Evolutionary conservation across 1,140 invertebrate genomes (phyloP).

Genomic region (Drosophila punjabiensis): DNA sequence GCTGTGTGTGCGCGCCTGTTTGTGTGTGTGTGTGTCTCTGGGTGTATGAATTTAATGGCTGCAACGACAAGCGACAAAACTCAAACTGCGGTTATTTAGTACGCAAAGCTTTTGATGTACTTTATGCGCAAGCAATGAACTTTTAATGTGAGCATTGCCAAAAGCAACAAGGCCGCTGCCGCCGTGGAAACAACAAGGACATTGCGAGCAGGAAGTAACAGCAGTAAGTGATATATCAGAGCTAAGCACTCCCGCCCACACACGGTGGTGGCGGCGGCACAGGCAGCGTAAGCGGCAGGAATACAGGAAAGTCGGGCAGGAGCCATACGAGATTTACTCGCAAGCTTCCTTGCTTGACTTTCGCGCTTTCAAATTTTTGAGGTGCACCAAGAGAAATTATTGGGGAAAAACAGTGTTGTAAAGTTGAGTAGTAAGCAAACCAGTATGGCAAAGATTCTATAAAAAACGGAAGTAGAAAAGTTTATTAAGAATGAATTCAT

Average conservation of each 20-base stretch:
- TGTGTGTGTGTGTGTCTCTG: constrained; percentile 3
- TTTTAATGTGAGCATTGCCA: constrained; percentile 78
- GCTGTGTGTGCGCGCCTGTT: background rate
- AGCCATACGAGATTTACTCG: constrained; percentile 29
- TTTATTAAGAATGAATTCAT: background rate
- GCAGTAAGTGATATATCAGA: constrained; percentile 74
- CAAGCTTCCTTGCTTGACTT: constrained; percentile 13
- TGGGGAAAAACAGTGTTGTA: background rate
- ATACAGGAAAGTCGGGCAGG: constrained; percentile 8
- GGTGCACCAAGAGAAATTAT: background rate
- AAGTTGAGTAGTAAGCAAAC: background rate
- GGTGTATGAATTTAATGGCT: constrained; percentile 74
- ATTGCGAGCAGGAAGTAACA: constrained; percentile 33
- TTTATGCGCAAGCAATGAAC: constrained; percentile 83
- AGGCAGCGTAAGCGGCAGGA: background rate
- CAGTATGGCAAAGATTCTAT: background rate
- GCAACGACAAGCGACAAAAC: constrained; percentile 78
- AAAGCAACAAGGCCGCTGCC: constrained; percentile 47
- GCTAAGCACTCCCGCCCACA: constrained; percentile 69
- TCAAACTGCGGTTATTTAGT: constrained; percentile 80
- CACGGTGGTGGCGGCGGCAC: constrained; percentile 21
- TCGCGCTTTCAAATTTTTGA: constrained; percentile 22
- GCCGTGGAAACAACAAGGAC: constrained; percentile 21
- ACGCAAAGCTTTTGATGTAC: constrained; percentile 79
- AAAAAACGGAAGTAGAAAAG: background rate